Evolutionary conservation across 2,113 vertebrate genomes (phyloP), one percentile per base, ranked within the genome.

Genomic region (Gallinago media): DNA sequence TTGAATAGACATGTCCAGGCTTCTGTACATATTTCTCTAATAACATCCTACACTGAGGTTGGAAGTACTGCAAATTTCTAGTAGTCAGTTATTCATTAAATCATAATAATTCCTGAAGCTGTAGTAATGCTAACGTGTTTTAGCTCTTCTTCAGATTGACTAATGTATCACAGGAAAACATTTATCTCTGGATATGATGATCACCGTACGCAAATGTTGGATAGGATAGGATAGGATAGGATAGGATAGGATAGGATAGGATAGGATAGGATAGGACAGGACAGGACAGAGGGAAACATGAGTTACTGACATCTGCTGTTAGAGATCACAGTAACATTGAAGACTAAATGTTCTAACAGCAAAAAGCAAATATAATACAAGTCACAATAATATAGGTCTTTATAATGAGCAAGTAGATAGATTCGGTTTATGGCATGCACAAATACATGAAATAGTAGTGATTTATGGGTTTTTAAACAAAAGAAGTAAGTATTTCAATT

Each of bases 401-500:
- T 46, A 32, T 34, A 62, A 84, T 19, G 32, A 84, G 80, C 25
- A 77, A 34, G 50, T 32, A 61, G 23, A 34, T 52, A 44, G 54
- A 23, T 88, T 90, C 1, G 1, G 52, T 54, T 61, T 59, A 44
- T 65, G 42, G 47, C 42, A 59, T 27, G 38, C n/a, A 70, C n/a
- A 76, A 90, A 71, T 68, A 88, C 90, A 74, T 77, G 7, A 85
- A 93, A 94, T 73, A 12, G 82, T 54, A 79, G 56, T 36, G 56
- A 72, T 76, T 96, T 79, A 59, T 34, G 58, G 2, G 67, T 88
- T 88, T 75, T 89, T 89, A 88, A 93, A 92, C 62, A 91, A 77
- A 88, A 68, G 36, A 59, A 82, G 1, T 54, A 78, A 83, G 76
- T 46, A 56, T 92, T 94, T 94, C 36, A 46, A n/a, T 85, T 80